These are phyloP conservation scores for Ceyx margarethae DNA, from an alignment of 2,113 vertebrate genomes.

Conservation along the genomic window DNA sequence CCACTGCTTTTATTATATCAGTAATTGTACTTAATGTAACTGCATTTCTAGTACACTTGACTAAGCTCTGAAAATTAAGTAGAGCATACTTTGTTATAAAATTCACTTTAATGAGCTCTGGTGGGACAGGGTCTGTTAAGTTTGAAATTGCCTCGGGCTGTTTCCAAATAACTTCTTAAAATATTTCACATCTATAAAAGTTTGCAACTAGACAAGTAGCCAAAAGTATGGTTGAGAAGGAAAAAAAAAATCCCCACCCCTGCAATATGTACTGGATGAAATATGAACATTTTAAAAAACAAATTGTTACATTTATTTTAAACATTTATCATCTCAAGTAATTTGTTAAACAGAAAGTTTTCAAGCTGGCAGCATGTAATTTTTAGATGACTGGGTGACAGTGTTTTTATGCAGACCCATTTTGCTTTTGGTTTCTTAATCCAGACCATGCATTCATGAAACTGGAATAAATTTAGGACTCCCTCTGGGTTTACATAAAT, in stretches of 20 bases:
- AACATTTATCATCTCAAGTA: slow-evolving; percentile 3
- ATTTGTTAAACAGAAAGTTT: slow-evolving; percentile 49
- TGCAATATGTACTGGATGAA: slow-evolving; percentile 21
- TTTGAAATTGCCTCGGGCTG: slow-evolving; percentile 89
- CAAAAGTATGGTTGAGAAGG: slow-evolving; percentile 55
- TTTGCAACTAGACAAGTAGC: slow-evolving; percentile 80
- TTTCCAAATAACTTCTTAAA: slow-evolving; percentile 81
- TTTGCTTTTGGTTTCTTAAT: slow-evolving; percentile 37
- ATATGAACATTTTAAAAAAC: slow-evolving; percentile 29
- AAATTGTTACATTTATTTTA: slow-evolving; percentile 48
- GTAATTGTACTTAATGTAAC: slow-evolving; percentile 90
- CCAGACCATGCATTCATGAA: slow-evolving; percentile 31
- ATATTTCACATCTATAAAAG: slow-evolving; percentile 82
- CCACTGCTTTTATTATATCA: slow-evolving; percentile 85
- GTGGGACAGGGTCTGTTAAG: slow-evolving; percentile 90
- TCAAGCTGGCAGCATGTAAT: neutral
- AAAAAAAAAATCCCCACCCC: neutral
- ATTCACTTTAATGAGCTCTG: slow-evolving; percentile 92
- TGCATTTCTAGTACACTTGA: slow-evolving; percentile 81
- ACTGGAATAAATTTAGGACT: slow-evolving; percentile 63
- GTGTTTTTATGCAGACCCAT: neutral
- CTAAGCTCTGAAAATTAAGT: slow-evolving; percentile 90
- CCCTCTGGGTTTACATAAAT: slow-evolving; percentile 62
- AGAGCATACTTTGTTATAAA: slow-evolving; percentile 89
- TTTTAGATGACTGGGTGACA: slow-evolving; percentile 26